These are phyloP conservation scores for Galeruca laticollis DNA, from an alignment of 2,888 invertebrate genomes.

Conservation along the genomic window DNA sequence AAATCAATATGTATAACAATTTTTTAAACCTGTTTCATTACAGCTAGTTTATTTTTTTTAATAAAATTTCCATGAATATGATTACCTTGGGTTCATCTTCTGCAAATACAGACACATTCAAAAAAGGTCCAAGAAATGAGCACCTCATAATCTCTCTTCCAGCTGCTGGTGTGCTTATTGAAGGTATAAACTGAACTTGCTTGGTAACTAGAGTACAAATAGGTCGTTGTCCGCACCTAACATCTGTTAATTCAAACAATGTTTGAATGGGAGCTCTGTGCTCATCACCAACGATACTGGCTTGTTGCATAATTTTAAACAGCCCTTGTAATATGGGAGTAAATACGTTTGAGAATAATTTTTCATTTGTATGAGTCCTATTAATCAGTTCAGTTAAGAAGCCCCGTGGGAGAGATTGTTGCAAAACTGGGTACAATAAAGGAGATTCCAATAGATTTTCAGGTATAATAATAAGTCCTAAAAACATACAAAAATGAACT, in stretches of 20 bases:
- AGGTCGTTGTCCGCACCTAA: conserved; percentile 82
- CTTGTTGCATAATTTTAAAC: conserved; percentile 75
- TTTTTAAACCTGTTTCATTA: too few relatives aligned
- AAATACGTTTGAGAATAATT: conserved; percentile 73
- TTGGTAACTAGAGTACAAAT: conserved; percentile 73
- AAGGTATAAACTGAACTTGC: conserved; percentile 81
- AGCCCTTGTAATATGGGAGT: conserved; percentile 79
- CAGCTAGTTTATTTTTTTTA: too few relatives aligned
- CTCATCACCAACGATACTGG: conserved; percentile 77
- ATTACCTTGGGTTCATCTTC: conserved; percentile 85
- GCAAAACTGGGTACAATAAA: conserved; percentile 76
- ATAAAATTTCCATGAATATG: neutral
- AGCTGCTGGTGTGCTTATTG: conserved; percentile 78
- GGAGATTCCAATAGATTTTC: conserved; percentile 72
- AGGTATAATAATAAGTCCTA: conserved; percentile 59
- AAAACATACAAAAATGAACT: conserved; percentile 10
- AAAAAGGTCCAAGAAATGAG: conserved; percentile 91
- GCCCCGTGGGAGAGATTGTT: conserved; percentile 79
- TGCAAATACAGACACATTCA: conserved; percentile 91
- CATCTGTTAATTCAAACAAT: conserved; percentile 84
- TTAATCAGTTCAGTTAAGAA: conserved; percentile 74
- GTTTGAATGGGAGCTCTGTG: conserved; percentile 71
- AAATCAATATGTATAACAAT: too few relatives aligned
- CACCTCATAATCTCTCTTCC: conserved; percentile 90
- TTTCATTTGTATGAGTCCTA: conserved; percentile 70